Base-by-base conservation (phyloP, 1,140 invertebrate species). In the Tetraneura akinire region DNA sequence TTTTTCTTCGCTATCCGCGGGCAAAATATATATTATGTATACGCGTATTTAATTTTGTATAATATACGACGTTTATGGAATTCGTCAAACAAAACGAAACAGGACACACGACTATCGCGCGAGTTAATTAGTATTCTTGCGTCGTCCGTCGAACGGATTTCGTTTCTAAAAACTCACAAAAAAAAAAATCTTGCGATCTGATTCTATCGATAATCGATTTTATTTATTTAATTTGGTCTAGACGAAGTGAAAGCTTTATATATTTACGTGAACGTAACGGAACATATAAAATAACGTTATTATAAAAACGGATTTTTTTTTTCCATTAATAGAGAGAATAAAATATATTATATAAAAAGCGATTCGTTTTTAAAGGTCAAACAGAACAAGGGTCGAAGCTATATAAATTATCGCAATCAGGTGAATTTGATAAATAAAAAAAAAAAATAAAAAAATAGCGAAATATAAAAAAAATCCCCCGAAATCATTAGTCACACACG, bases 401-500 rank as follows among this genome's bases (percentile, higher is more conserved):
- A 6, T 23, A 23, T 55, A 23, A 4, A 37, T 37, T 37, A 21
- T 8, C 6, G n/a, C 18, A 45, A 71, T 71, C 68, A 71, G 68
- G 68, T 71, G 68, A 14, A 26, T 68, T 26, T 26, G 66, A 70
- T 21, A 37, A 13, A n/a, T n/a, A n/a, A n/a, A n/a, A n/a, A n/a
- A n/a, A n/a, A n/a, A n/a, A n/a, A n/a, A n/a, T n/a, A n/a, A 18
- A 51, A 37, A 37, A 4, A 37, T 37, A 37, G 1, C 16, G 71
- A 3, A 10, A 9, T 32, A 23, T 37, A 3, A 1, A 11, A 42
- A n/a, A 57, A 9, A 18, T 9, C 53, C 26, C 74, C 21, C 21
- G 6, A 21, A 42, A 47, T 74, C 71, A 74, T 74, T 74, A 74
- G 71, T 74, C 71, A 42, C 74, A 60, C 74, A 62, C 55, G 74